Evolutionary conservation across 2,888 invertebrate species (phyloP).

Genomic region (Phorcus lineatus): DNA sequence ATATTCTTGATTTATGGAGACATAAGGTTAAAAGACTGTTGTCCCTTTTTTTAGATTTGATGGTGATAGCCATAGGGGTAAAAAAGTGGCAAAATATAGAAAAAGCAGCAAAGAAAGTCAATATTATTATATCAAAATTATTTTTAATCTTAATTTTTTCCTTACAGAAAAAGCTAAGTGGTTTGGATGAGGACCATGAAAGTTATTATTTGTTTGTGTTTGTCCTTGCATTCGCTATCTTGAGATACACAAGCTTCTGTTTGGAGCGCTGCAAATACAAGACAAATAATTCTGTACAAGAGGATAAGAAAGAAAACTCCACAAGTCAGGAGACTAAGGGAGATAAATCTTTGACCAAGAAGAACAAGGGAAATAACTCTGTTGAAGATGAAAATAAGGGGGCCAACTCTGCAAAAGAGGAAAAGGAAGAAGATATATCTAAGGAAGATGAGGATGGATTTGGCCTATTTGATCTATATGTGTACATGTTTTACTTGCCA

Average conservation of each 20-base stretch:
- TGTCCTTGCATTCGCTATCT: conserved; percentile 79
- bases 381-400: background rate
- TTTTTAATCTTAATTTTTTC: background rate
- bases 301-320: too few species aligned
- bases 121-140: too few species aligned
- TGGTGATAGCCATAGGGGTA: too few species aligned
- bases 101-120: too few species aligned
- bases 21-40: too few species aligned
- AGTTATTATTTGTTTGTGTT: conserved; percentile 78
- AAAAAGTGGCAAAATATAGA: too few species aligned
- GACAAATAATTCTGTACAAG: too few species aligned
- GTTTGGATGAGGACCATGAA: conserved; percentile 42
- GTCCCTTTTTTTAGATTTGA: too few species aligned
- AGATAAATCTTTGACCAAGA: background rate
- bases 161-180: conserved; percentile 44
- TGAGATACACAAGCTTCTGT: conserved; percentile 85
- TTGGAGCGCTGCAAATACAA: conserved; percentile 77
- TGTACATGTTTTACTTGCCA: conserved; percentile 89
- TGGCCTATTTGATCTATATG: conserved; percentile 78
- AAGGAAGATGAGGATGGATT: conserved; percentile 16
- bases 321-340: background rate
- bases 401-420: background rate
- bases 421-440: background rate
- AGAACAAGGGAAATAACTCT: background rate
- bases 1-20: too few species aligned